Evolutionary conservation across 2,888 invertebrate species (phyloP), one percentile per base, ranked within the genome.

Genomic region (Drosophila kanekoi): DNA sequence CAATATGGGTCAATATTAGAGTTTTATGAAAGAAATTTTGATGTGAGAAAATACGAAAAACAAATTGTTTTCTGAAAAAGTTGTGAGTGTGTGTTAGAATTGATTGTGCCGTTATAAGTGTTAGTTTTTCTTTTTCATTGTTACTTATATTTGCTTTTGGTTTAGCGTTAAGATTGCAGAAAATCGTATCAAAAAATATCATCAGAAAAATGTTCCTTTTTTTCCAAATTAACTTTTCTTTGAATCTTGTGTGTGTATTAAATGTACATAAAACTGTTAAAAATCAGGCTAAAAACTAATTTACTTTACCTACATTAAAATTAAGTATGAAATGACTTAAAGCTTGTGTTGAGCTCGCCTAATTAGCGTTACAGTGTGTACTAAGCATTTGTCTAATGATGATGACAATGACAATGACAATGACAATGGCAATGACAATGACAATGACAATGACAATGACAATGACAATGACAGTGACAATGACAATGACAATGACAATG

Each of bases 131-230:
- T 33, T 35, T 43, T 20, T 35, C 32, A 4, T 44, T 43, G 13
- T 43, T 14, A 14, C 40, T 16, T 41, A 10, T 38, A 53, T 37
- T 53, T 49, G 37, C 28, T 64, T 69, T 49, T 58, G 44, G 64
- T 51, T 67, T 84, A 82, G 90, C 90, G 91, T 91, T 91, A 91
- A 91, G 85, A 90, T 91, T 91, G 87, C 91, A 92, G 91, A 91
- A 91, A 90, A 89, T 90, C 92, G 86, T 89, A 91, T 91, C 91
- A 89, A 81, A 86, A 91, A 90, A 84, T 70, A 87, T 76, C 66
- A 52, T 43, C 60, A 77, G 53, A n/a, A 45, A 63, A 49, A 23
- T 14, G 11, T 44, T 20, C 16, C 35, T 38, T 20, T 3, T 37
- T 32, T 16, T 16, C 11, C 44, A 28, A 28, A 28, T 28, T 0